phyloP scores from a whole-genome alignment of 1,140 invertebrate species.

The Tribolium castaneum region DNA sequence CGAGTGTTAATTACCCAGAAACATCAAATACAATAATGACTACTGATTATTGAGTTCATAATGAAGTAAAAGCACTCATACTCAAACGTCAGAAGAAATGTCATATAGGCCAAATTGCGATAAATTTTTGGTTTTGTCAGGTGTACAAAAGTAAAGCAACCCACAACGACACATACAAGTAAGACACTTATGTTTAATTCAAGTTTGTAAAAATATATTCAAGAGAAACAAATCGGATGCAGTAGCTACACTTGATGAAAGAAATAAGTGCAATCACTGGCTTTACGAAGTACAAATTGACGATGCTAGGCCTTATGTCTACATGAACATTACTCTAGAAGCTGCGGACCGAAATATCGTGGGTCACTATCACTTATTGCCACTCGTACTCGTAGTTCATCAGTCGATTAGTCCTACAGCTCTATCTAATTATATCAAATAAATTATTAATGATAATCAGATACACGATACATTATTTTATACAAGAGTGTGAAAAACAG shows the following conservation, averaged over 20 bases:
- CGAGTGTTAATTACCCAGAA: constrained; percentile 27
- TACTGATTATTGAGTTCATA: neutral
- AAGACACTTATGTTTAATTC: constrained; percentile 38
- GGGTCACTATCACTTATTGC: constrained; percentile 38
- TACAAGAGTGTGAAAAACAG: constrained; percentile 46
- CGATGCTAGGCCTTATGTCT: constrained; percentile 44
- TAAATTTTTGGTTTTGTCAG: neutral
- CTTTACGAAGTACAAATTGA: constrained; percentile 40
- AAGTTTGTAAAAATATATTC: neutral
- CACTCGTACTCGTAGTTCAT: constrained; percentile 38
- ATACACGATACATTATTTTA: constrained; percentile 37
- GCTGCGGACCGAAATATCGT: constrained; percentile 40
- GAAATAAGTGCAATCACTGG: constrained; percentile 4
- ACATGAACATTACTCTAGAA: constrained; percentile 36
- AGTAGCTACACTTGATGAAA: constrained; percentile 3
- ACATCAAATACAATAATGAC: constrained; percentile 22
- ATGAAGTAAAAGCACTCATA: constrained; percentile 12
- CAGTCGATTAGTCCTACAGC: constrained; percentile 44
- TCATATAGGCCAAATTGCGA: neutral
- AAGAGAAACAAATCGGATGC: neutral
- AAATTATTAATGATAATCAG: constrained; percentile 42
- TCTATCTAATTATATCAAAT: constrained; percentile 43
- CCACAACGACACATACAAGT: constrained; percentile 29
- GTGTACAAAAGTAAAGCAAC: constrained; percentile 16
- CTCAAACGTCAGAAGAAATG: constrained; percentile 5